A percentile compares a stretch with the other conserved stretches of the same genome.
Evolutionary conservation across 2,888 invertebrate genomes (phyloP).

Genomic region (Brassicogethes aeneus): DNA sequence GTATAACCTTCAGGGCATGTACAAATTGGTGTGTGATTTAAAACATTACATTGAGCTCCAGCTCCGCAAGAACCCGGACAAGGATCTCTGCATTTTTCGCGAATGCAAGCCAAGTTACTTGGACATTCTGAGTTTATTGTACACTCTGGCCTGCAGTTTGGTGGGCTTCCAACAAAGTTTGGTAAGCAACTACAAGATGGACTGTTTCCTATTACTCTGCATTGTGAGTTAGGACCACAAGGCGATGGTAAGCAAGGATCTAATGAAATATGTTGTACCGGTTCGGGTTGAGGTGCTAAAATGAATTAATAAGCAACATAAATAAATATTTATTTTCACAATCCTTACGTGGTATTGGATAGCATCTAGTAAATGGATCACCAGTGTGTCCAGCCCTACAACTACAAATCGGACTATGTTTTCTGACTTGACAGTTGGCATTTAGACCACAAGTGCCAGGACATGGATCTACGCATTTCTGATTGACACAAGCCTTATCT

Average conservation of each 20-base stretch:
- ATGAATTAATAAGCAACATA: constrained; percentile 6
- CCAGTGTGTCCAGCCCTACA: constrained; percentile 58
- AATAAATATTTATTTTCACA: not conserved
- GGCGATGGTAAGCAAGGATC: constrained; percentile 71
- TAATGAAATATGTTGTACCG: constrained; percentile 32
- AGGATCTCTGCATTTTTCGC: constrained; percentile 65
- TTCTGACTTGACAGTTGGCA: constrained; percentile 63
- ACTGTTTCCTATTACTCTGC: constrained; percentile 53
- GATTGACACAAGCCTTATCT: constrained; percentile 61
- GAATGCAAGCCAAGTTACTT: constrained; percentile 61
- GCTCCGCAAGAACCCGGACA: constrained; percentile 70
- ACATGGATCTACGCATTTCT: constrained; percentile 66
- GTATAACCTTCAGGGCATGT: constrained; percentile 60
- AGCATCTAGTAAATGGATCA: constrained; percentile 57
- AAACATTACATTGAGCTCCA: constrained; percentile 62
- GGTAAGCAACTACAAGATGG: constrained; percentile 67
- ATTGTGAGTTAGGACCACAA: constrained; percentile 70
- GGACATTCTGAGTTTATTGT: constrained; percentile 64
- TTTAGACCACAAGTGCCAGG: constrained; percentile 62
- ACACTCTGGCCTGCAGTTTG: constrained; percentile 73
- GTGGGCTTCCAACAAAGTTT: constrained; percentile 64
- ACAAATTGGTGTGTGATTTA: constrained; percentile 70
- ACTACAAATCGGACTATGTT: constrained; percentile 64
- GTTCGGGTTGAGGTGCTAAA: constrained; percentile 25
- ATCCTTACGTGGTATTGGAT: constrained; percentile 37